These are phyloP conservation scores for Drosophila watanabei DNA, from an alignment of 1,140 invertebrate genomes.

Conservation along the genomic window DNA sequence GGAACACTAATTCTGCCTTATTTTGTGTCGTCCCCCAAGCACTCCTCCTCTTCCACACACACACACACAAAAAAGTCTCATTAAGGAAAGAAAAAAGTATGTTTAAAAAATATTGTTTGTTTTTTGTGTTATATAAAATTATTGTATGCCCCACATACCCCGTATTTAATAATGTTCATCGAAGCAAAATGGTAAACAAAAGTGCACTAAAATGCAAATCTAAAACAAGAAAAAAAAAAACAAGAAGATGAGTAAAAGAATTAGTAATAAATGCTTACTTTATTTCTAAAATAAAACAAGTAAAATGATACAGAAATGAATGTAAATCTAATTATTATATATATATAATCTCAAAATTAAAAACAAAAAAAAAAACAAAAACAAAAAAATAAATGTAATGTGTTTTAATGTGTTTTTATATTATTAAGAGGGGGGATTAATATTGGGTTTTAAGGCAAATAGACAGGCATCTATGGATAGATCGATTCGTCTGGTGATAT, in stretches of 20 bases:
- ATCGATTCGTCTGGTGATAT: too few species aligned
- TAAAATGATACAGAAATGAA: slow-evolving; percentile 81
- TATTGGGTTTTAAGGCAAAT: not conserved
- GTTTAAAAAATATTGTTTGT: slow-evolving; percentile 80
- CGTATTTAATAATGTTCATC: slow-evolving; percentile 75
- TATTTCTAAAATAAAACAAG: slow-evolving; percentile 84
- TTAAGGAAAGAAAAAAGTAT: slow-evolving; percentile 53
- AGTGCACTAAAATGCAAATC: slow-evolving; percentile 72
- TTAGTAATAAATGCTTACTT: slow-evolving; percentile 84
- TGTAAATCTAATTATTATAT: slow-evolving; percentile 84
- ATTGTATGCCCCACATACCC: slow-evolving; percentile 61
- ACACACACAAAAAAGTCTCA: slow-evolving; percentile 59
- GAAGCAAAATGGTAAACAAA: slow-evolving; percentile 62
- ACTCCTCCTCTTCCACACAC: slow-evolving; percentile 15
- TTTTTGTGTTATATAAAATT: slow-evolving; percentile 78
- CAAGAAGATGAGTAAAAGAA: slow-evolving; percentile 62
- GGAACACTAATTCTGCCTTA: slow-evolving; percentile 39
- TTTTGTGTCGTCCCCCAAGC: slow-evolving; percentile 38
- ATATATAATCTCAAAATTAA: slow-evolving; percentile 82
- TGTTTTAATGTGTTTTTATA: not conserved
- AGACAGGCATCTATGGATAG: too few species aligned
- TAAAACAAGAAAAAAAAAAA: slow-evolving; percentile 46
- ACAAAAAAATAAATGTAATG: slow-evolving; percentile 46
- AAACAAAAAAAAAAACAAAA: slow-evolving; percentile 41
- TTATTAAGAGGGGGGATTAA: not conserved